Conservation (phyloP, 2,113 vertebrate genomes). For the rat (Rattus norvegicus) region DNA sequence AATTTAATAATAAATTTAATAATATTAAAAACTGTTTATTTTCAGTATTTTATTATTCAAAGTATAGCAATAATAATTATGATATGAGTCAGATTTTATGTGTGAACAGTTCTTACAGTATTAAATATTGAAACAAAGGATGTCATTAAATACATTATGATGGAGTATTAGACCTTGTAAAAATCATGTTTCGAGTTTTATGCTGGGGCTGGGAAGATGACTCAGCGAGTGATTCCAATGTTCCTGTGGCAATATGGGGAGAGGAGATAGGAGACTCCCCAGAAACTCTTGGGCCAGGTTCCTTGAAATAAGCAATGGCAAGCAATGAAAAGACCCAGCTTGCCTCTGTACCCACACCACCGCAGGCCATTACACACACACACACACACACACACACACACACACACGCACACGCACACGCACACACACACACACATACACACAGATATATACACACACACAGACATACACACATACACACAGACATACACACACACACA, state of each 20-base stretch:
- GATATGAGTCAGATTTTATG: neutral
- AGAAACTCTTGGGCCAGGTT: neutral
- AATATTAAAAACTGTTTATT: neutral
- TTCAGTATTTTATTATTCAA: neutral
- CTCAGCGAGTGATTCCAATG: too few species aligned
- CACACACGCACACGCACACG: neutral
- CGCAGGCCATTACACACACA: neutral
- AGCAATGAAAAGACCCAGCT: neutral
- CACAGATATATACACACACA: neutral
- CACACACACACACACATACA: neutral
- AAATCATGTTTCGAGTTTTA: neutral
- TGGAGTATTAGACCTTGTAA: neutral
- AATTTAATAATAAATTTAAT: too few species aligned
- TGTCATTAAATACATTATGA: neutral
- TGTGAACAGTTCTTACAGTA: neutral
- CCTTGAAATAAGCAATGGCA: neutral
- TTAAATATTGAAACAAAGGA: slow-evolving; percentile 24
- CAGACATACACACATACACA: neutral
- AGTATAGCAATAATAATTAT: neutral
- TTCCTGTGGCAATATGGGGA: too few species aligned
- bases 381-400: neutral
- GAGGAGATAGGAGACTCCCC: neutral
- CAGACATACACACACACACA: neutral
- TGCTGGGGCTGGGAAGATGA: neutral
- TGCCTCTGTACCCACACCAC: neutral